phyloP scores from a whole-genome alignment of 2,113 vertebrate genomes.

The Sterrhoptilus dennistouni region DNA sequence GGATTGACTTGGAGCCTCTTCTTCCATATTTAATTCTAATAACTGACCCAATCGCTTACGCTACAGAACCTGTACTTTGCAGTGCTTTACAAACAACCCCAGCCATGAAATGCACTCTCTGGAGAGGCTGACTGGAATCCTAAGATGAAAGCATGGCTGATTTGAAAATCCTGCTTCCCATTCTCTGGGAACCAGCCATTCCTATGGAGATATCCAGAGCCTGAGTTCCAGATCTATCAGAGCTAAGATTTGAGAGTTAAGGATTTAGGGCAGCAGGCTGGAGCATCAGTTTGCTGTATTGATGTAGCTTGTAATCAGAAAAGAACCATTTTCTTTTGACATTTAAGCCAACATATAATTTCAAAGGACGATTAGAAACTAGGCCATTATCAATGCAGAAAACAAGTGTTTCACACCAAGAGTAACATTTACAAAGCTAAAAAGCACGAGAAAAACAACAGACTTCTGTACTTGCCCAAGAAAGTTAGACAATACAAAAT shows the following conservation, averaged over 20 bases:
- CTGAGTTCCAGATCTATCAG: neutral
- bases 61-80: neutral
- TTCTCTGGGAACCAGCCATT: neutral
- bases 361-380: neutral
- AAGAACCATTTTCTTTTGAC: neutral
- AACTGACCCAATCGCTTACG: fast-evolving
- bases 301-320: neutral
- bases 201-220: neutral
- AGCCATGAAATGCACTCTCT: fast-evolving
- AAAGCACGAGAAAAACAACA: neutral
- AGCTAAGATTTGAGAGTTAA: neutral
- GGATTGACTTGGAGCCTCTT: neutral
- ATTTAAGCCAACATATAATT: neutral
- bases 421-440: neutral
- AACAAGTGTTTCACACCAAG: neutral
- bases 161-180: neutral
- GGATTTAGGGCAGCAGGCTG: neutral
- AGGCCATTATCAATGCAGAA: neutral
- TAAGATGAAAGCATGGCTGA: neutral
- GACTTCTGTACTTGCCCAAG: neutral
- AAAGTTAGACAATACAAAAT: neutral
- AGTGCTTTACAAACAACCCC: neutral
- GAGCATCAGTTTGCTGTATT: neutral
- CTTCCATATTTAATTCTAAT: neutral
- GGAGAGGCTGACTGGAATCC: neutral